These are phyloP conservation scores for Trichechus manatus DNA, from an alignment of 2,113 vertebrate species.

Conservation along the genomic window DNA sequence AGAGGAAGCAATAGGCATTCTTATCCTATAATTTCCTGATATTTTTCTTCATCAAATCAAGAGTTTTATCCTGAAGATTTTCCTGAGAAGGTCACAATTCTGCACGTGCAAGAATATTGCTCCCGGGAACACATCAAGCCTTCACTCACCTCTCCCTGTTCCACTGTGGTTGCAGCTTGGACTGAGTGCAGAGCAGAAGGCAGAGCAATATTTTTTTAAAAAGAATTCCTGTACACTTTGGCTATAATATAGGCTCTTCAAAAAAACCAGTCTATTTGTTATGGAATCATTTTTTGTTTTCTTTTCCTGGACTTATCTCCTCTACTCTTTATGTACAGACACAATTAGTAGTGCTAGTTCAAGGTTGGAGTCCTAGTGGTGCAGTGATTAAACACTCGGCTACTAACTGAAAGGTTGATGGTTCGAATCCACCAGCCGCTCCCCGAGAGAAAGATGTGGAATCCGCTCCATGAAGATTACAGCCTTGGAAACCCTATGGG, in stretches of 20 bases:
- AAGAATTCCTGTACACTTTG: not conserved
- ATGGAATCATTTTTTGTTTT: not conserved
- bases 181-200: not conserved
- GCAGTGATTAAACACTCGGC: too few relatives aligned
- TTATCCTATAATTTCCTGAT: not conserved
- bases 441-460: too few relatives aligned
- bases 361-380: too few relatives aligned
- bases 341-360: not conserved
- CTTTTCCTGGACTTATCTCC: not conserved
- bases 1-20: not conserved
- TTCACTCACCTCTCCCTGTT: not conserved
- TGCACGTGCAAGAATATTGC: not conserved
- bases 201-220: not conserved
- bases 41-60: not conserved
- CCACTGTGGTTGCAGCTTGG: not conserved
- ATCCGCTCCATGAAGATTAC: too few relatives aligned
- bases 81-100: not conserved
- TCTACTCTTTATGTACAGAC: not conserved
- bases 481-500: too few relatives aligned
- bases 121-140: not conserved
- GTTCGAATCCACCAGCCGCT: not conserved
- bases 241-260: not conserved
- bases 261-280: not conserved
- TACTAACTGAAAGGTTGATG: not conserved
- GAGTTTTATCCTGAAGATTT: slow-evolving; percentile 1